Evolutionary conservation across 1,140 invertebrate genomes (phyloP), one percentile per base, ranked within the genome.

Genomic region (Scaptomyza montana): DNA sequence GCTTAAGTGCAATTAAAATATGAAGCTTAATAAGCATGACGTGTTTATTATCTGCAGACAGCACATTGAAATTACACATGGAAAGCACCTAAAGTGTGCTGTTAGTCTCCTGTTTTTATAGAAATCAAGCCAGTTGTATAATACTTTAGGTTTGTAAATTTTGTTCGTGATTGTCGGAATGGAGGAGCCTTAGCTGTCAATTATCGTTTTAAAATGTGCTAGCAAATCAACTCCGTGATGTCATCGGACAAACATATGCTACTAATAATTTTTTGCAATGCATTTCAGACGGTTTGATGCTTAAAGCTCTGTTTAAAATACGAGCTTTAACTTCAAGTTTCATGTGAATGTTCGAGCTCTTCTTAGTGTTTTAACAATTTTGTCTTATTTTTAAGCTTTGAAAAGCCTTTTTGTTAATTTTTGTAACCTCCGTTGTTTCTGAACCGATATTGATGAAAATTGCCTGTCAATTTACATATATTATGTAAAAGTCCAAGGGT

Each of bases 1-100:
- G 63, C 55, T 10, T 73, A 66, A 85, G 60, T 78, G 84, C 78
- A 86, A 79, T 86, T 86, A 87, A 86, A 81, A 71, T 54, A 51
- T 49, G 60, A 53, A 50, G 80, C 67, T 68, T 66, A 85, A 85
- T 76, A 71, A 63, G 51, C 80, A 76, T 80, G 81, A 85, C 80
- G 81, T 60, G 64, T 45, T 47, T 25, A 60, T 65, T 84, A 61
- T 56, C 55, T 8, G 49, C 21, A 36, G 33, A 36, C 33, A 9
- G 33, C 8, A 36, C 8, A 46, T 49, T 41, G 30, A 45, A 66
- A 13, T 47, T 43, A 25, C 33, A 39, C 41, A 28, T 46, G 55
- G 41, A 57, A 25, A 30, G 28, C 25, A 25, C 12, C 49, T 28
- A 19, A 49, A 36, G 8, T 36, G 5, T 13, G 19, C 3, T 2